Conservation (phyloP, 2,888 invertebrate species). For the Synergus itoensis region DNA sequence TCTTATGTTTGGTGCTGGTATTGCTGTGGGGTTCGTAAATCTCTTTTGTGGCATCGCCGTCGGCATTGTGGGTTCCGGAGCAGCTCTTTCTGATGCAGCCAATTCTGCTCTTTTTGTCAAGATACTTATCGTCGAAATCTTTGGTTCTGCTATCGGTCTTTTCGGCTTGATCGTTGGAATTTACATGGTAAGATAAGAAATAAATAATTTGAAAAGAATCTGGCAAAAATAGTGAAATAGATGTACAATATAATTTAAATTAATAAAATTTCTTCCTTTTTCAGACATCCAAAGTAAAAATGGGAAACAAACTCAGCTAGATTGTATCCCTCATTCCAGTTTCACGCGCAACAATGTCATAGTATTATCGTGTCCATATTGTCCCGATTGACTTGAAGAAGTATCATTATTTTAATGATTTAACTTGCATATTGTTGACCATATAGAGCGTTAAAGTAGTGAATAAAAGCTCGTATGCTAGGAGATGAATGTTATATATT, state of each 20-base stretch:
- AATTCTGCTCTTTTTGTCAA: constrained; percentile 98
- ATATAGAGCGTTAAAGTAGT: constrained; percentile 2
- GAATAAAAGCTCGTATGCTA: constrained; percentile 7
- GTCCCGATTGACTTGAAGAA: constrained; percentile 18
- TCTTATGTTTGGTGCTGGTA: constrained; percentile 96
- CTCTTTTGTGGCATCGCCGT: constrained; percentile 97
- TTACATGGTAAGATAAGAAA: constrained; percentile 84
- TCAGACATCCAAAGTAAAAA: constrained; percentile 87
- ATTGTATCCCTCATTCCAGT: constrained; percentile 19
- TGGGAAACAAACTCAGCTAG: constrained; percentile 82
- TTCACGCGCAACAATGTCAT: constrained; percentile 40
- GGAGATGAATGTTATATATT: not conserved
- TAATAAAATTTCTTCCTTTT: constrained; percentile 50
- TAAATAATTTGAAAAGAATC: constrained; percentile 29
- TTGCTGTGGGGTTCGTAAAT: constrained; percentile 97
- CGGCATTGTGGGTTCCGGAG: constrained; percentile 99
- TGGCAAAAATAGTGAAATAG: constrained; percentile 18
- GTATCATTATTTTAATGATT: constrained; percentile 20
- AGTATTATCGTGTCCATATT: constrained; percentile 29
- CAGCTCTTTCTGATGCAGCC: constrained; percentile 98
- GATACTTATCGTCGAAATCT: constrained; percentile 99
- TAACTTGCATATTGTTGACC: constrained; percentile 24
- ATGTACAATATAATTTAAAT: constrained; percentile 42
- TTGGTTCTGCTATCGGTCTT: constrained; percentile 98
- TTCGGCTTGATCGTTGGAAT: constrained; percentile 99